Evolutionary conservation across 2,113 vertebrate genomes (phyloP), one percentile per base, ranked within the genome.

Genomic region (Arizona elegans): DNA sequence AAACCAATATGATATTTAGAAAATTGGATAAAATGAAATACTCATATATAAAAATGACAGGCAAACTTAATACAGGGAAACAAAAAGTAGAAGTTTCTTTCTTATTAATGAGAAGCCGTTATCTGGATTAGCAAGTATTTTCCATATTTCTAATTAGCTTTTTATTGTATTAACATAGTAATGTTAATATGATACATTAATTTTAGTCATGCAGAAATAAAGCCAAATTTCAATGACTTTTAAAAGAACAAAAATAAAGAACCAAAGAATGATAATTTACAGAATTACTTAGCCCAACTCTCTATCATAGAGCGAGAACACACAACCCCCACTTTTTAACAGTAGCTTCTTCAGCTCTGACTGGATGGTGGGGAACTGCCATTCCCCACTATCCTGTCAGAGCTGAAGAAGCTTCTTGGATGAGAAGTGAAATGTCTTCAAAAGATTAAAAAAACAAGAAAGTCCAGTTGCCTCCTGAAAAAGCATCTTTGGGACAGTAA

Each of bases 181-280:
- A 90, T 95, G 95, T 94, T 96, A 95, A 96, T 95, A 95, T 75
- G 92, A 95, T 97, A 94, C 87, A 96, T 95, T 96, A 70, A 62
- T 94, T 96, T 96, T 92, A 95, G 92, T 95, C 4, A 3, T 94
- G 62, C 62, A 96, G 94, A 93, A 93, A 95, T 92, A 95, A 96
- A 96, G 85, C 86, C 89, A 96, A 92, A 93, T 96, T 92, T 97
- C 93, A 94, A 92, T 88, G 92, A 97, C 95, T 96, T 95, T 93
- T 94, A 65, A 90, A 91, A 96, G 93, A 97, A 96, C 94, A 96
- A 95, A 97, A 95, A 47, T 93, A 94, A 33, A 50, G 90, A 95
- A 86, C 92, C 94, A 97, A 96, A 97, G 96, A 97, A 96, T 97
- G 97, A 96, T 95, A 97, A 96, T 97, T 93, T 95, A 94, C 88